Conservation (phyloP, 2,797 vertebrate species). For the Thaleichthys pacificus region DNA sequence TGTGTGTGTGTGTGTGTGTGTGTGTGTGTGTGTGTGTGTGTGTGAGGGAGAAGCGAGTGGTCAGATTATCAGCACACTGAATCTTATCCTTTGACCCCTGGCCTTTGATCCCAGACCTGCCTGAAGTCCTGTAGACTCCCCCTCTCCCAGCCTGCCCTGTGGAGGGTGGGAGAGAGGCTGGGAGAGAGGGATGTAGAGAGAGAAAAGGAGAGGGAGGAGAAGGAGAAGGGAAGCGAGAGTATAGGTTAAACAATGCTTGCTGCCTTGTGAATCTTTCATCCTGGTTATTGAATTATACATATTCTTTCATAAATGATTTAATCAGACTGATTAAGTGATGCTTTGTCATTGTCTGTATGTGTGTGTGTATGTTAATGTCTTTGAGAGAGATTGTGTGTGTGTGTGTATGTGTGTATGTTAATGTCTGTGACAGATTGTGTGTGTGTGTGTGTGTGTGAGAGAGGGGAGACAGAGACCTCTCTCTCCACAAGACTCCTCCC, state of each 20-base stretch:
- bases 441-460: slow-evolving; percentile 25
- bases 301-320: slow-evolving; percentile 70
- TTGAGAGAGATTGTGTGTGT: slow-evolving; percentile 33
- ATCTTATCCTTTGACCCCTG: too few species aligned
- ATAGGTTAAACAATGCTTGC: slow-evolving; percentile 66
- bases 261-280: slow-evolving; percentile 64
- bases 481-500: not conserved
- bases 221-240: slow-evolving; percentile 14
- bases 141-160: too few species aligned
- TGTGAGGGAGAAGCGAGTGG: too few species aligned
- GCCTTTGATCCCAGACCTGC: too few species aligned
- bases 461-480: too few species aligned
- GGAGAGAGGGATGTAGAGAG: slow-evolving; percentile 20
- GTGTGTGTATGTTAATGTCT: slow-evolving; percentile 25
- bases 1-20: too few species aligned
- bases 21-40: too few species aligned
- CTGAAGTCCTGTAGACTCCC: too few species aligned
- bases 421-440: slow-evolving; percentile 20
- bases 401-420: slow-evolving; percentile 28
- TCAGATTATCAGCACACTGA: too few species aligned
- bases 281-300: slow-evolving; percentile 71
- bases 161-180: not conserved
- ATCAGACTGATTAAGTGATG: slow-evolving; percentile 56
- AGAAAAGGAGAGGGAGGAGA: slow-evolving; percentile 15
- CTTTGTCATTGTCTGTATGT: slow-evolving; percentile 60